These are phyloP conservation scores for Dipodomys ordii DNA, from an alignment of 2,113 vertebrate species.

Conservation along the genomic window DNA sequence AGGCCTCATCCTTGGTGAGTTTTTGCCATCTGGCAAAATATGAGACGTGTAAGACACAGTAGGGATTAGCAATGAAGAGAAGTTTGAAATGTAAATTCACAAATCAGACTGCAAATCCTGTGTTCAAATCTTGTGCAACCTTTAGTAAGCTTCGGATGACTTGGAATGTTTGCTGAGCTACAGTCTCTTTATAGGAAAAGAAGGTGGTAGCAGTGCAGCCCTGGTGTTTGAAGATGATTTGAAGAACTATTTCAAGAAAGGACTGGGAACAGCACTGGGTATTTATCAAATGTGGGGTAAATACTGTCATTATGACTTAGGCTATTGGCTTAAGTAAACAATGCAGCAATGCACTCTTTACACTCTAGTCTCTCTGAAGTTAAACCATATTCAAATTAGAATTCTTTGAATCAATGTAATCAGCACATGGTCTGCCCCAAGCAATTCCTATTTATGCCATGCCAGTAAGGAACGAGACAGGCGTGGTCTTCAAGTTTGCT, in stretches of 20 bases:
- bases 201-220: fast-evolving
- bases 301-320: fast-evolving
- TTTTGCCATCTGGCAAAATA: conserved; percentile 12
- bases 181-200: not conserved
- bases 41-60: not conserved
- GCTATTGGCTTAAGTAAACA: not conserved
- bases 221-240: not conserved
- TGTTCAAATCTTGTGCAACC: not conserved
- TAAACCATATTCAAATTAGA: not conserved
- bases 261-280: not conserved
- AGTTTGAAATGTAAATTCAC: not conserved
- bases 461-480: not conserved
- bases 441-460: not conserved
- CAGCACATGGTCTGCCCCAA: not conserved
- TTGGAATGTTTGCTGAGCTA: not conserved
- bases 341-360: not conserved
- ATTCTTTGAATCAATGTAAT: not conserved
- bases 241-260: not conserved
- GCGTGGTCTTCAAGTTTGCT: not conserved
- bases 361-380: fast-evolving
- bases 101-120: not conserved
- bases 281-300: fast-evolving
- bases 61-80: not conserved
- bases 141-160: not conserved
- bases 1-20: not conserved